Evolutionary conservation across 2,797 vertebrate genomes (phyloP).

Genomic region (Apogon hyalosoma): DNA sequence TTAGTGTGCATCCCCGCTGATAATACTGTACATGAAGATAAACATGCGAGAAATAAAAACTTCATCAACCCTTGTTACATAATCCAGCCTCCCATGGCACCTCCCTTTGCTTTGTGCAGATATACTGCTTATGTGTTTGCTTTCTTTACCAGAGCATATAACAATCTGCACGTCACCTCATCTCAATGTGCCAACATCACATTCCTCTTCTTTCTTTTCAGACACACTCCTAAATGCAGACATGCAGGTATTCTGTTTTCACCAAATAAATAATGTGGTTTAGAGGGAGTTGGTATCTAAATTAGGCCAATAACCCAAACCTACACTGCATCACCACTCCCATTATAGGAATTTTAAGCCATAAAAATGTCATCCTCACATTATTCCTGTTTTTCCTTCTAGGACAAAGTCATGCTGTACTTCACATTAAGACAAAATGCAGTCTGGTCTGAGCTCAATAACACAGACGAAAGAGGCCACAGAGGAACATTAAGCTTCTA

Average conservation of each 20-base stretch:
- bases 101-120: constrained; percentile 40
- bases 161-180: constrained; percentile 21
- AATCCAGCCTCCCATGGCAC: constrained; percentile 51
- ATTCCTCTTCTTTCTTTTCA: constrained; percentile 3
- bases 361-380: background rate
- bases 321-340: background rate
- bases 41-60: constrained; percentile 48
- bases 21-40: constrained; percentile 18
- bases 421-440: constrained; percentile 36
- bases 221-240: constrained; percentile 5
- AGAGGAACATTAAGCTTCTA: constrained; percentile 40
- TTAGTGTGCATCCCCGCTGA: constrained; percentile 20
- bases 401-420: constrained; percentile 22
- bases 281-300: background rate
- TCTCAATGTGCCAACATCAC: constrained; percentile 13
- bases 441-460: constrained; percentile 35
- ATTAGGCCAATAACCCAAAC: background rate
- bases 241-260: background rate
- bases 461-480: constrained; percentile 11
- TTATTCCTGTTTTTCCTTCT: constrained; percentile 12
- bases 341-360: background rate
- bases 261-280: background rate
- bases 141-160: background rate
- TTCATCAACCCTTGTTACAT: constrained; percentile 64
- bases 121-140: constrained; percentile 16